Evolutionary conservation across 2,888 invertebrate genomes (phyloP).

Genomic region (Periphyllus acericola): DNA sequence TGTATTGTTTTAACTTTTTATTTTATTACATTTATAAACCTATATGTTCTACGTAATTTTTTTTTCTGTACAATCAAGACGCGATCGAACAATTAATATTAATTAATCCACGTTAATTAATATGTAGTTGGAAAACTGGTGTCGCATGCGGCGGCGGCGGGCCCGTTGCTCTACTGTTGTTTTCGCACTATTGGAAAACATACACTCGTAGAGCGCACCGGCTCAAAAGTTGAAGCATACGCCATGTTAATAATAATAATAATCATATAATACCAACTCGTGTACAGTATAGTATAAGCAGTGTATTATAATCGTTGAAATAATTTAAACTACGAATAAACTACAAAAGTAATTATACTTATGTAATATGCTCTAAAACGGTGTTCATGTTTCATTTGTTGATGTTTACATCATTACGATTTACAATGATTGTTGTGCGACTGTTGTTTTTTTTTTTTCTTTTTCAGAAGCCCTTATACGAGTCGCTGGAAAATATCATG

Average conservation of each 20-base stretch:
- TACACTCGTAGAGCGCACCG: slow-evolving; percentile 45
- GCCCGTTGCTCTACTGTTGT: slow-evolving; percentile 52
- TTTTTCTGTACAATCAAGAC: neutral
- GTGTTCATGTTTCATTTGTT: neutral
- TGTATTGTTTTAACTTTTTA: slow-evolving; percentile 25
- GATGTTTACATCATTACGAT: too few species aligned
- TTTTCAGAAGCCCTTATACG: too few species aligned
- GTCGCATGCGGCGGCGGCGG: neutral
- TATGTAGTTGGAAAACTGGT: slow-evolving; percentile 47
- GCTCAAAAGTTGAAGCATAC: neutral
- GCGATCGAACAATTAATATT: slow-evolving; percentile 50
- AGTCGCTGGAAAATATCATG: too few species aligned
- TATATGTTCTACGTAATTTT: neutral
- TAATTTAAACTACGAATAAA: slow-evolving; percentile 27
- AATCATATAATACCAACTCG: neutral
- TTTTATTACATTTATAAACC: neutral
- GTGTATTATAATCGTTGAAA: slow-evolving; percentile 17
- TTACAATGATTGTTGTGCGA: too few species aligned
- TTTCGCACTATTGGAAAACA: slow-evolving; percentile 55
- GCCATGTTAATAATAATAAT: neutral
- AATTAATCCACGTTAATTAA: slow-evolving; percentile 51
- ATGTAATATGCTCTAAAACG: neutral
- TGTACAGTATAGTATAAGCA: neutral
- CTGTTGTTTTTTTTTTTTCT: too few species aligned
- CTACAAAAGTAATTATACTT: neutral